Percentiles rank a stretch among this genome's conserved stretches.
These are phyloP conservation scores for Drosophila tropicalis DNA, from an alignment of 1,140 invertebrate genomes.

Conservation along the genomic window DNA sequence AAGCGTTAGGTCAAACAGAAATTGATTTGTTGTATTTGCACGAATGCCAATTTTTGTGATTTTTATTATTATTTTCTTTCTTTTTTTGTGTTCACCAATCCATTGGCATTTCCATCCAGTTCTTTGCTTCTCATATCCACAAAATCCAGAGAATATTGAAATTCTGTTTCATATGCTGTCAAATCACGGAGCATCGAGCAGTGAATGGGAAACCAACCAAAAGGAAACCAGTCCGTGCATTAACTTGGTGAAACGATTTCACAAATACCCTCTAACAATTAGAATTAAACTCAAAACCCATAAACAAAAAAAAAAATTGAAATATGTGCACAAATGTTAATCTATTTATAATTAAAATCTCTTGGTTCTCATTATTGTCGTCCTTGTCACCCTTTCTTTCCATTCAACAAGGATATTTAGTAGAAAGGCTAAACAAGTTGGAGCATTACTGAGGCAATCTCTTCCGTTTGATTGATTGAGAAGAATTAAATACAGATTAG, in stretches of 20 bases:
- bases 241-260: constrained; percentile 1
- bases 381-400: too few species aligned
- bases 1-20: constrained; percentile 73
- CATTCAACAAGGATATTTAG: too few species aligned
- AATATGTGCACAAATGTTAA: too few species aligned
- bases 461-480: too few species aligned
- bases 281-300: not conserved
- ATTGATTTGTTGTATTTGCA: constrained; percentile 66
- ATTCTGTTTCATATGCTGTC: constrained; percentile 12
- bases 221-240: constrained; percentile 5
- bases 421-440: too few species aligned
- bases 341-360: too few species aligned
- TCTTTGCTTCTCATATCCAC: not conserved
- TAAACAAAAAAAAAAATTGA: not conserved
- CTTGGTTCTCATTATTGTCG: too few species aligned
- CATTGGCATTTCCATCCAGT: not conserved
- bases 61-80: too few species aligned
- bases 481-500: too few species aligned
- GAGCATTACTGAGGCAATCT: too few species aligned
- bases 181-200: constrained; percentile 4
- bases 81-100: not conserved
- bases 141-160: constrained; percentile 17
- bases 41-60: constrained; percentile 36
- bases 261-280: not conserved
- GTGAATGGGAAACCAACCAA: constrained; percentile 20